These are phyloP conservation scores for Collichthys lucidus DNA, from an alignment of 2,113 vertebrate species.

Conservation along the genomic window DNA sequence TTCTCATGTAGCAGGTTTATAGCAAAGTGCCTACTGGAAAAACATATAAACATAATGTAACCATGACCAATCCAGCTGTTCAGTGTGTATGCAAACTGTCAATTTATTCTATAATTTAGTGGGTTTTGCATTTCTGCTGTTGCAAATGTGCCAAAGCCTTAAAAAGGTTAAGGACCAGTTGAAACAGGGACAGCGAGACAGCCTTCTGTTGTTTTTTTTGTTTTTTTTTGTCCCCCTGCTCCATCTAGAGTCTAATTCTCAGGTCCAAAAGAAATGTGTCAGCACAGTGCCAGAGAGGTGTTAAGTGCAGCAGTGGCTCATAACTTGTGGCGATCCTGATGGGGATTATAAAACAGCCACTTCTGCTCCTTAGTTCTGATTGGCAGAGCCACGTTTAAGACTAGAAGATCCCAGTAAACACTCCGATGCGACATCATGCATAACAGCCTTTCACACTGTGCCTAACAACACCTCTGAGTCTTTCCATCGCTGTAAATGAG, in stretches of 20 bases:
- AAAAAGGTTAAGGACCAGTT: conserved; percentile 14
- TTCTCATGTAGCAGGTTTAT: background rate
- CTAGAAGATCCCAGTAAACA: conserved; percentile 21
- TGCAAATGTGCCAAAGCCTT: background rate
- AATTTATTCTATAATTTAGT: conserved; percentile 22
- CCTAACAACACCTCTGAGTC: conserved; percentile 28
- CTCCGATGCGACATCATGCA: background rate
- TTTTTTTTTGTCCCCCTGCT: background rate
- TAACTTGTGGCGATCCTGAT: background rate
- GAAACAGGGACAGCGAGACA: background rate
- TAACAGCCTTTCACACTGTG: conserved; percentile 21
- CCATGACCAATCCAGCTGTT: background rate
- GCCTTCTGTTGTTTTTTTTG: background rate
- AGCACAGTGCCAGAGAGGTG: background rate
- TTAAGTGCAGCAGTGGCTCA: background rate
- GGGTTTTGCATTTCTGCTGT: conserved; percentile 2
- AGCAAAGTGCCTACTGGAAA: background rate
- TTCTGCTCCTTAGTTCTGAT: conserved; percentile 1
- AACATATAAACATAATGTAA: background rate
- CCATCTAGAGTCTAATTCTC: conserved; percentile 5
- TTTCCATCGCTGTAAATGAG: conserved; percentile 10
- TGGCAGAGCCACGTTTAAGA: conserved; percentile 27
- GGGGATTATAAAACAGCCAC: conserved; percentile 17
- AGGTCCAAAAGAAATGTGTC: conserved; percentile 13
- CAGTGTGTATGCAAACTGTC: background rate